Evolutionary conservation across 2,888 invertebrate species (phyloP), one percentile per base, ranked within the genome.

Genomic region (Ormia ochracea): DNA sequence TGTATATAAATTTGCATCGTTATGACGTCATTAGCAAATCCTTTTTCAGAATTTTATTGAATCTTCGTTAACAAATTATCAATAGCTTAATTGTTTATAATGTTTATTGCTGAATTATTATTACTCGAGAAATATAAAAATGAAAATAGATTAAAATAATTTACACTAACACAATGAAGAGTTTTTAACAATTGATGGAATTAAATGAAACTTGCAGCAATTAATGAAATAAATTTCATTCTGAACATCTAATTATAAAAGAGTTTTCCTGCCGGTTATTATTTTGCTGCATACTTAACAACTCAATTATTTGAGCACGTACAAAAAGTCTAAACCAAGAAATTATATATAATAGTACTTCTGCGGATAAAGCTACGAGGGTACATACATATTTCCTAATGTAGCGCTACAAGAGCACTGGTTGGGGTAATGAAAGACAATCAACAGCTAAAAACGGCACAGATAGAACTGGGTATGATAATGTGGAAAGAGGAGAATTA

Each of bases 351-450:
- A 23, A 70, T 41, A 43, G 43, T 33, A 41, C 28, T 6, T 10
- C 9, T 28, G n/a, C 41, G 21, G 6, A n/a, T 19, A 48, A 6
- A n/a, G 10, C 10, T n/a, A n/a, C n/a, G n/a, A n/a, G n/a, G 21
- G 31, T 3, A 7, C 26, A 28, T 1, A 19, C 33, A 33, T n/a
- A 10, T 43, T 23, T 2, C 10, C 9, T n/a, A 36, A 66, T n/a
- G n/a, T n/a, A n/a, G n/a, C n/a, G n/a, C n/a, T n/a, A n/a, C n/a
- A 61, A 66, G 68, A 38, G 10, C 28, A 72, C 65, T 72, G 45
- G 59, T 52, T 63, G 45, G 74, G 74, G 74, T 79, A 80, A 80
- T 80, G 80, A 80, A 76, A 68, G 61, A 48, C 66, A 72, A 76
- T 72, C 68, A 80, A 75, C 76, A 68, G 50, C 66, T 66, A 48